Percentiles rank a stretch among this genome's conserved stretches.
These are phyloP conservation scores for Meta bourneti DNA, from an alignment of 2,888 invertebrate genomes.

Conservation along the genomic window DNA sequence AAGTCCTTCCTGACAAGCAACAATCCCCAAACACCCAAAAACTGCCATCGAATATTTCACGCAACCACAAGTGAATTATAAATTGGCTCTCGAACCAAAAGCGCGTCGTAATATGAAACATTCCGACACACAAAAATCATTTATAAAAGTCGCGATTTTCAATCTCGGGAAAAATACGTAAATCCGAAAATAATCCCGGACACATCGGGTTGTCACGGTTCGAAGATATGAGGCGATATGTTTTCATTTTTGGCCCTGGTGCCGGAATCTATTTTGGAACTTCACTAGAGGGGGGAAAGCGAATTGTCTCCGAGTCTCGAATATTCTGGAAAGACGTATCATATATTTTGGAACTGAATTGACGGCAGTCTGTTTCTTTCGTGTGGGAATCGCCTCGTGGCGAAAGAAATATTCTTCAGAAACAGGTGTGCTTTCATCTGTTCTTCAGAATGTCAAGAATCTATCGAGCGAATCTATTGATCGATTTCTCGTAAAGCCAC, in stretches of 20 bases:
- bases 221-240: conserved; percentile 35
- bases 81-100: neutral
- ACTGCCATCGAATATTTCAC: neutral
- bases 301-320: neutral
- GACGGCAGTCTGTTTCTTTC: too few species aligned
- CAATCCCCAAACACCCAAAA: neutral
- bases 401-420: neutral
- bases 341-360: too few species aligned
- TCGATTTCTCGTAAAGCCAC: neutral
- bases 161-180: neutral
- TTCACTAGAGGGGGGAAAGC: neutral
- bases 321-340: neutral
- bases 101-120: neutral
- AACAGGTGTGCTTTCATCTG: neutral
- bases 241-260: conserved; percentile 20
- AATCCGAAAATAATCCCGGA: conserved; percentile 18
- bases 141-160: neutral
- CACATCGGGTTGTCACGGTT: neutral
- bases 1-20: neutral
- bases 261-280: neutral
- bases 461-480: neutral
- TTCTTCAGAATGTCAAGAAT: neutral
- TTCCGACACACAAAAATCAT: neutral
- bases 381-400: neutral
- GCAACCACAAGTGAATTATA: neutral